Evolutionary conservation across 2,797 vertebrate genomes (phyloP), one percentile per base, ranked within the genome.

Genomic region (Alcedo quadribrachys): DNA sequence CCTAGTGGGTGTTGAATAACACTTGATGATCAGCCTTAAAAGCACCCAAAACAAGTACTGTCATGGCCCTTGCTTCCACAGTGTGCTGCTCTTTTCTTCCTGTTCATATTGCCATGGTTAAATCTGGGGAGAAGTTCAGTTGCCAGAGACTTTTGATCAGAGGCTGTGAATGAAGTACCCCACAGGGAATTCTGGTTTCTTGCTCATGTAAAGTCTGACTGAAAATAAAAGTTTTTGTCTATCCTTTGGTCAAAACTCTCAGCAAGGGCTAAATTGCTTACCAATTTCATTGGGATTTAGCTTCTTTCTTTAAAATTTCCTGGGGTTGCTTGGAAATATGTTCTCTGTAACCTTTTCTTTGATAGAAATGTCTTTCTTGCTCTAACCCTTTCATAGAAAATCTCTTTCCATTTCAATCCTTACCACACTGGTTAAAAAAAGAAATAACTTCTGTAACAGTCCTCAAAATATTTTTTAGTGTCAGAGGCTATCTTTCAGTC

Each of bases 191-290:
- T 92, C 70, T 88, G 69, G 25, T 81, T 93, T 66, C 58, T 71
- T 87, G 24, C 40, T 81, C 40, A 67, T 13, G 2, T 16, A 67
- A n/a, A 78, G 63, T 51, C 48, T 76, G 14, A 28, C 48, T 88
- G 25, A 32, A 90, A 90, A 85, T 84, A 58, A 6, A 81, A 73
- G 9, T 5, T 87, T 92, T 58, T 91, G 18, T 79, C 69, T 93
- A 21, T 94, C 48, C 25, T 78, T 60, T 81, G 45, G 55, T 81
- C 73, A 87, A 82, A 92, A 89, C 28, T 78, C 86, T 78, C 89
- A 93, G 82, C 63, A 85, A 93, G 70, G 55, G 45, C 79, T 93
- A 91, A 95, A 95, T 73, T 78, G 66, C 46, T 85, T 71, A 91
- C 73, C 73, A 79, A 57, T 95, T 95, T 95, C 11, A 3, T 42